These are phyloP conservation scores for Conopomorpha cramerella DNA, from an alignment of 1,140 invertebrate genomes.

Conservation along the genomic window DNA sequence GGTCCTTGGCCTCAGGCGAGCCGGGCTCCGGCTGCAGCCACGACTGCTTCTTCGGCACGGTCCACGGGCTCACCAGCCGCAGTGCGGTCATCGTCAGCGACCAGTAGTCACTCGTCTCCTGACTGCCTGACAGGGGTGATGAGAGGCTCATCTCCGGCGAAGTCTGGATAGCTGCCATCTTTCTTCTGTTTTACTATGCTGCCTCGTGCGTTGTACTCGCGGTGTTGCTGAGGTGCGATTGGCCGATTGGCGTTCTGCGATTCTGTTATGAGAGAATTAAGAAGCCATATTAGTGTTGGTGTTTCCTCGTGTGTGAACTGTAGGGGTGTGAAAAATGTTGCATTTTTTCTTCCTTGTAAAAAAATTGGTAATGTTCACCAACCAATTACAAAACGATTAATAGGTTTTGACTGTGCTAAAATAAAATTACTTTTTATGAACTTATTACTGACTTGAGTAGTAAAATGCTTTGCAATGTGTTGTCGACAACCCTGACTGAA, in stretches of 20 bases:
- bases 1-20: slow-evolving; percentile 32
- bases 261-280: slow-evolving; percentile 23
- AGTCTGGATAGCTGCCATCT: slow-evolving; percentile 41
- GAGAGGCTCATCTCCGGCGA: slow-evolving; percentile 26
- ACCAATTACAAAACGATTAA: too few relatives aligned
- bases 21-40: slow-evolving; percentile 25
- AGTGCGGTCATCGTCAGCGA: slow-evolving; percentile 53
- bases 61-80: slow-evolving; percentile 43
- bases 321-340: too few relatives aligned
- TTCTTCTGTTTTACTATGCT: slow-evolving; percentile 6
- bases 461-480: too few relatives aligned
- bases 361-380: too few relatives aligned
- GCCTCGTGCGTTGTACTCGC: slow-evolving; percentile 7
- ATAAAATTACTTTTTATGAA: not conserved
- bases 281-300: slow-evolving; percentile 18
- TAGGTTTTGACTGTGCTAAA: not conserved
- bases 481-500: too few relatives aligned
- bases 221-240: slow-evolving; percentile 9
- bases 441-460: too few relatives aligned
- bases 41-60: slow-evolving; percentile 15
- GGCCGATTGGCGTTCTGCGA: slow-evolving; percentile 10
- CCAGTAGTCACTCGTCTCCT: slow-evolving; percentile 33
- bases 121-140: slow-evolving; percentile 20
- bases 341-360: too few relatives aligned
- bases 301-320: slow-evolving; percentile 1